These are phyloP conservation scores for Eucidaris tribuloides DNA, from an alignment of 35 echinoderm and acorn worm species.

Conservation along the genomic window DNA sequence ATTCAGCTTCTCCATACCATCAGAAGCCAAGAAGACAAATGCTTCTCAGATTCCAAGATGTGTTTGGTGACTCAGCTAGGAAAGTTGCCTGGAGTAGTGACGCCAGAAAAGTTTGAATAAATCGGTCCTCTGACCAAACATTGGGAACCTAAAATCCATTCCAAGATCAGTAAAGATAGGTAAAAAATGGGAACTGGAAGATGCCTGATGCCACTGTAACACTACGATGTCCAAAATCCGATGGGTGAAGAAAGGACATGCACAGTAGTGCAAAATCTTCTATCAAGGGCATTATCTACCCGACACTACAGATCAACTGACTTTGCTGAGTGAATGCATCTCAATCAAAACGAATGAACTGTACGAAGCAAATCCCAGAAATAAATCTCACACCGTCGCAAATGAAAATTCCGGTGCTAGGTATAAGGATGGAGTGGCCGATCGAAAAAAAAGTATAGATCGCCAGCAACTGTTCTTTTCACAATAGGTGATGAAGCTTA, in stretches of 20 bases:
- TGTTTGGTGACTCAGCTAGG: too few species aligned
- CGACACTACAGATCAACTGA: neutral
- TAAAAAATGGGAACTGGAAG: conserved; percentile 1
- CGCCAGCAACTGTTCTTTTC: conserved; percentile 21
- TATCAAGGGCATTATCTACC: conserved; percentile 32
- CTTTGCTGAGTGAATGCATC: neutral
- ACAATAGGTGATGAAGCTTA: conserved; percentile 20
- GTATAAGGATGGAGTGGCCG: conserved; percentile 54
- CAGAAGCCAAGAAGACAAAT: neutral
- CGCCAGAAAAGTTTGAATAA: neutral
- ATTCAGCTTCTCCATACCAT: neutral
- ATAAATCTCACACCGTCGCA: conserved; percentile 10
- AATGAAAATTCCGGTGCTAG: conserved; percentile 9
- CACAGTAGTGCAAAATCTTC: conserved; percentile 20
- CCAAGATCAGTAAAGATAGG: neutral
- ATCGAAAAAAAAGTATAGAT: conserved; percentile 17
- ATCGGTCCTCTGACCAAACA: neutral
- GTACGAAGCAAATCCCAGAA: neutral
- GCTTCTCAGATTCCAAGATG: too few species aligned
- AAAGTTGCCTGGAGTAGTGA: neutral
- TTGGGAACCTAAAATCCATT: neutral
- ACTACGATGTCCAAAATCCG: conserved; percentile 49
- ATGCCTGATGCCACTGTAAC: conserved; percentile 28
- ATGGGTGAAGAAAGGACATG: conserved; percentile 29
- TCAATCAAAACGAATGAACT: neutral